Evolutionary conservation across 2,113 vertebrate species (phyloP).

Genomic region (Ia io): DNA sequence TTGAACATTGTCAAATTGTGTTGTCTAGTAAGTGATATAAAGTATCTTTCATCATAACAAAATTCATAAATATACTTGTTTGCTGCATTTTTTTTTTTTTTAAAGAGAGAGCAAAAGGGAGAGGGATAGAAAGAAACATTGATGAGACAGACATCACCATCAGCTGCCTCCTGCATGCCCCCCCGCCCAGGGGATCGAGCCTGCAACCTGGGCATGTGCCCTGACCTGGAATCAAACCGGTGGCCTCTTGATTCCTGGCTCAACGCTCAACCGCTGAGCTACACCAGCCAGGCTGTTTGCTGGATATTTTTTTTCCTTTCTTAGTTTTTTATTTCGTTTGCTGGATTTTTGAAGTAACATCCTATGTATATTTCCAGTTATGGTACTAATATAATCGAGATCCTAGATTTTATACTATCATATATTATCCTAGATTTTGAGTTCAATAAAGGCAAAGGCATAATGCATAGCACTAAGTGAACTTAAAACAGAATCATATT

Average conservation of each 20-base stretch:
- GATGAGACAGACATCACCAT: too few species aligned
- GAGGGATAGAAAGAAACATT: too few species aligned
- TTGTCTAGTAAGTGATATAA: background rate
- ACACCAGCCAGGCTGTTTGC: background rate
- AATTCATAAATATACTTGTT: background rate
- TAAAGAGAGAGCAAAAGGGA: too few species aligned
- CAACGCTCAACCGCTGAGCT: background rate
- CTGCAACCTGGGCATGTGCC: too few species aligned
- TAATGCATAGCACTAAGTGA: background rate
- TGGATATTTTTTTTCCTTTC: too few species aligned
- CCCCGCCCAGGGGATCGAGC: too few species aligned
- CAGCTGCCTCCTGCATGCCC: too few species aligned
- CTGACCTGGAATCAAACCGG: too few species aligned
- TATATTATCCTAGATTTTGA: background rate
- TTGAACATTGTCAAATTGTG: background rate
- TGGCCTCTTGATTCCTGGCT: too few species aligned
- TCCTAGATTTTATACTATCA: background rate
- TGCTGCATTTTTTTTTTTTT: background rate
- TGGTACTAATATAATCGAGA: background rate
- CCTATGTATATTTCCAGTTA: background rate
- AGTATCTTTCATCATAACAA: background rate
- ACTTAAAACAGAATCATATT: background rate
- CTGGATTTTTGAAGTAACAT: background rate
- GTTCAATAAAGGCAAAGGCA: background rate
- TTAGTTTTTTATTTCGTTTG: too few species aligned